These are phyloP conservation scores for Drosophila subquinaria DNA, from an alignment of 2,888 invertebrate genomes.

Conservation along the genomic window DNA sequence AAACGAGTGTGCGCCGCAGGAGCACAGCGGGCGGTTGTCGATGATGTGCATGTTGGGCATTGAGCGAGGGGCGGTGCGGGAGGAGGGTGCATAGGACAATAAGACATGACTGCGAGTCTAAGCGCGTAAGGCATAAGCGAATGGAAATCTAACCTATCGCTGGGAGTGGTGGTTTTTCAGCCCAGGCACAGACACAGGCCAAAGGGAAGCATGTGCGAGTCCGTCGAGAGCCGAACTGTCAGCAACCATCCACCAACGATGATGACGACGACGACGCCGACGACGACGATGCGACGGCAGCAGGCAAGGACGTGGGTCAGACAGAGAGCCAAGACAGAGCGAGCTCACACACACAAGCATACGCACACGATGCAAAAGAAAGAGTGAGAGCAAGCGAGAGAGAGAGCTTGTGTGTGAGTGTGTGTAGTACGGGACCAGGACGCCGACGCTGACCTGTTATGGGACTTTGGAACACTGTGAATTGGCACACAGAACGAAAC, in stretches of 20 bases:
- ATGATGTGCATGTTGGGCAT: background rate
- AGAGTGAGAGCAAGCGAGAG: constrained; percentile 28
- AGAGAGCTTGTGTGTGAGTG: constrained; percentile 4
- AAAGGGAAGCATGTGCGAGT: constrained; percentile 57
- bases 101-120: constrained; percentile 42
- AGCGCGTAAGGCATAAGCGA: constrained; percentile 34
- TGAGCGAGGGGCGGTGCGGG: constrained; percentile 13
- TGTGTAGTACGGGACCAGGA: constrained; percentile 24
- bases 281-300: constrained; percentile 19
- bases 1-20: constrained; percentile 77
- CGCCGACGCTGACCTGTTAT: constrained; percentile 54
- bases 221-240: constrained; percentile 78
- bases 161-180: constrained; percentile 68
- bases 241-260: constrained; percentile 66
- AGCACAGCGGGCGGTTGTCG: constrained; percentile 47
- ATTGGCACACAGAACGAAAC: constrained; percentile 59
- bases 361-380: constrained; percentile 2
- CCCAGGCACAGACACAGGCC: constrained; percentile 14
- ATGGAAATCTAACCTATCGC: constrained; percentile 78
- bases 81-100: constrained; percentile 39
- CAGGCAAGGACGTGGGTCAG: constrained; percentile 32
- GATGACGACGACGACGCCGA: constrained; percentile 30
- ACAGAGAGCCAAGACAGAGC: constrained; percentile 43
- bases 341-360: constrained; percentile 1
- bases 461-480: constrained; percentile 72